These are phyloP conservation scores for Magallana nippona DNA, from an alignment of 2,888 invertebrate species.

Conservation along the genomic window DNA sequence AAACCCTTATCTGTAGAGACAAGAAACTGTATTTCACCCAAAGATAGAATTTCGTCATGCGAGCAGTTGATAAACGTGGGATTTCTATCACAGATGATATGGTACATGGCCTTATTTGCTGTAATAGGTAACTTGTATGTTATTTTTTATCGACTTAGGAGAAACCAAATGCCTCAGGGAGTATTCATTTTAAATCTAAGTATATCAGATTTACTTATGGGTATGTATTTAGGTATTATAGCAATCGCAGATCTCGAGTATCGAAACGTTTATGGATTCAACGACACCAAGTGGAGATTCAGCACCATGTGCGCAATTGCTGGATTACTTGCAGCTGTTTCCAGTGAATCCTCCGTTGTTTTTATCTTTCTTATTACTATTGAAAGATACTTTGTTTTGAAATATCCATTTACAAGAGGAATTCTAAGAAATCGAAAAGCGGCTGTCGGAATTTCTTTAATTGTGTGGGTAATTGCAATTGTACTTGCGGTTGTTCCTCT, in stretches of 20 bases:
- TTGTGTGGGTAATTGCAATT: constrained; percentile 9
- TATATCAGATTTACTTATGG: constrained; percentile 39
- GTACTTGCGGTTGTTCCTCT: constrained; percentile 26
- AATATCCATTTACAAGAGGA: constrained; percentile 31
- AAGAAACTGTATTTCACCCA: constrained; percentile 35
- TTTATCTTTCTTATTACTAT: constrained; percentile 32
- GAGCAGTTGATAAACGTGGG: constrained; percentile 23
- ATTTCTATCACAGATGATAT: constrained; percentile 18
- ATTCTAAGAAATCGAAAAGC: not conserved
- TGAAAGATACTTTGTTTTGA: constrained; percentile 33
- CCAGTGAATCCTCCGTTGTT: constrained; percentile 37
- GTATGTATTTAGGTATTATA: constrained; percentile 24
- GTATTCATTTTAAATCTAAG: constrained; percentile 37
- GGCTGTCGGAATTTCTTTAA: not conserved
- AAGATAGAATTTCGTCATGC: constrained; percentile 37
- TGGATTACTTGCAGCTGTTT: constrained; percentile 34
- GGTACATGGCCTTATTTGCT: constrained; percentile 32
- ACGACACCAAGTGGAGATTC: constrained; percentile 36
- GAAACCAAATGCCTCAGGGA: not conserved
- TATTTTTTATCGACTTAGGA: constrained; percentile 21
- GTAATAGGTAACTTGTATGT: constrained; percentile 37
- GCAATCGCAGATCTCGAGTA: not conserved
- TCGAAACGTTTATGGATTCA: constrained; percentile 32
- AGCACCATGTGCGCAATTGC: constrained; percentile 23
- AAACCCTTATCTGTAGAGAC: constrained; percentile 22